Base-by-base conservation (phyloP, 2,888 invertebrate species). In the Achlya flavicornis region DNA sequence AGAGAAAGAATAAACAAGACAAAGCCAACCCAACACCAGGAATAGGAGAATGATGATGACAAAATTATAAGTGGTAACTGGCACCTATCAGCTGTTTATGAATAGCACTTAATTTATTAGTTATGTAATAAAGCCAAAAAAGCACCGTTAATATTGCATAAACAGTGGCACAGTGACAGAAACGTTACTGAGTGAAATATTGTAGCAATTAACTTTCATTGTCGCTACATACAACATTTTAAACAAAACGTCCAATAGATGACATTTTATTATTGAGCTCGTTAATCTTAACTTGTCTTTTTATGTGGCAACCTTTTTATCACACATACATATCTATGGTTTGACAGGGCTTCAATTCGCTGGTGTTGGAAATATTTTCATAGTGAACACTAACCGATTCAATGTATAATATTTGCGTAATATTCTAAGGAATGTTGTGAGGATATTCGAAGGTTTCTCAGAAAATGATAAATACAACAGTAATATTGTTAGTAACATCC, bases 231-330 rank as follows among this genome's bases (percentile, higher is more conserved):
- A 72, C 79, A 71, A 75, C 53, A 53, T 53, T 53, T 80, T 78
- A 75, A 77, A 77, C 78, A 76, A 77, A 53, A 53, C 53, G 10
- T 67, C 80, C 76, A 81, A 86, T 84, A 81, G 81, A 83, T 86
- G 80, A 85, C 79, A 79, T 83, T 84, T 84, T 86, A 83, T 85
- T 83, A 81, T 83, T 66, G 70, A 73, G 67, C 76, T 77, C 73
- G 83, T 83, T 84, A 81, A 82, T 58, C 66, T 66, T 58, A 46
- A 64, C 58, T 63, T 69, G 26, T 48, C 6, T 61, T 57, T 62
- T 63, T 70, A 62, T 16, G 16, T 64, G 61, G 58, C 48, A 19
- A 61, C 61, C 41, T 69, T 75, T 75, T 66, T 58, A 61, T 53
- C 19, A 19, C 53, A 19, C 14, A 4, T 43, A 43, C 4, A 14